Conservation (phyloP, 2,797 vertebrate genomes). For the Acanthurus tractus region DNA sequence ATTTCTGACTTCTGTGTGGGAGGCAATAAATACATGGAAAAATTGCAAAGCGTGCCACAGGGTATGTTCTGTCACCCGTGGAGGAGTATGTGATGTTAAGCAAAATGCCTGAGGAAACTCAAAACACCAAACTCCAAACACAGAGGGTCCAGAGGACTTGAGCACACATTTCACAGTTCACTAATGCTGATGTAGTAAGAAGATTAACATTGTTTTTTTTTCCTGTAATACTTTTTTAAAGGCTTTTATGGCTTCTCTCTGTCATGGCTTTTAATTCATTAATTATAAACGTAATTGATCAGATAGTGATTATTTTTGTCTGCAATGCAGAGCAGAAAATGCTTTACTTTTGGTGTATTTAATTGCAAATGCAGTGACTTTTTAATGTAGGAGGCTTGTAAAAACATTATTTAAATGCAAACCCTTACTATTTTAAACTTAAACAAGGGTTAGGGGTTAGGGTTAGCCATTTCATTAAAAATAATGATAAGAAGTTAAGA, state of each 20-base stretch:
- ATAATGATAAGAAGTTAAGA: neutral
- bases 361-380: neutral
- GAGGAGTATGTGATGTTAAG: conserved; percentile 61
- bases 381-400: too few relatives aligned
- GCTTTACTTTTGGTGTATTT: fast-evolving
- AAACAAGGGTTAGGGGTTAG: too few relatives aligned
- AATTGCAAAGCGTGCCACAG: conserved; percentile 56
- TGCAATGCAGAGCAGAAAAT: neutral
- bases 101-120: conserved; percentile 56
- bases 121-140: conserved; percentile 23
- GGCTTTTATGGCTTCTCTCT: neutral
- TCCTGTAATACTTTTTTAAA: too few relatives aligned
- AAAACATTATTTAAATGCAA: too few relatives aligned
- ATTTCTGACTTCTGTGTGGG: conserved; percentile 46
- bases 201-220: neutral
- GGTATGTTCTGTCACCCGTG: conserved; percentile 68
- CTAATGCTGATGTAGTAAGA: conserved; percentile 24
- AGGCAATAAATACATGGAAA: conserved; percentile 60
- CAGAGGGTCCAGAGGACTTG: conserved; percentile 6
- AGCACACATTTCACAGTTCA: conserved; percentile 18
- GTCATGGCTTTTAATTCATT: neutral
- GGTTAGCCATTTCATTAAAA: neutral
- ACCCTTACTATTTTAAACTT: too few relatives aligned
- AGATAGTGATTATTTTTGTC: neutral
- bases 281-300: neutral